Evolutionary conservation across 1,140 invertebrate genomes (phyloP).

Genomic region (Lepidostoma basale): DNA sequence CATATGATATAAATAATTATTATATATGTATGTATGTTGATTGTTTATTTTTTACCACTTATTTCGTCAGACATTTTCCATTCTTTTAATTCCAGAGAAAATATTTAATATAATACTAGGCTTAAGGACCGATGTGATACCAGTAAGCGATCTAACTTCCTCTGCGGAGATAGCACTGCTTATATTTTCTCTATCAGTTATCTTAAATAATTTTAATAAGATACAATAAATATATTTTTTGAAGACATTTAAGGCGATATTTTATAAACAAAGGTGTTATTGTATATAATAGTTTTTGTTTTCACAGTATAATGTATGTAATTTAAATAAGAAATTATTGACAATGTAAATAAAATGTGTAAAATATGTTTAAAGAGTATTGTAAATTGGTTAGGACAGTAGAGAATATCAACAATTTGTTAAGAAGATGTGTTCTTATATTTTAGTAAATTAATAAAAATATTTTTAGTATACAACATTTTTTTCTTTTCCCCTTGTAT

Average conservation of each 20-base stretch:
- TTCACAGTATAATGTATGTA: constrained; percentile 43
- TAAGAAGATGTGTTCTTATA: constrained; percentile 47
- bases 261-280: constrained; percentile 46
- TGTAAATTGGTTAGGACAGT: constrained; percentile 44
- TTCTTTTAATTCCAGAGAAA: constrained; percentile 39
- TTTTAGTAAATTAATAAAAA: constrained; percentile 48
- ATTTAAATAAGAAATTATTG: constrained; percentile 32
- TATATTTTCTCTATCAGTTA: constrained; percentile 20
- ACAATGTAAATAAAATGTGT: constrained; percentile 43
- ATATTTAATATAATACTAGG: constrained; percentile 27
- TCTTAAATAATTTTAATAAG: constrained; percentile 30
- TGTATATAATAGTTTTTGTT: constrained; percentile 45
- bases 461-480: constrained; percentile 44
- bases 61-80: constrained; percentile 43
- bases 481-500: too few species aligned
- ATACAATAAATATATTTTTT: constrained; percentile 40
- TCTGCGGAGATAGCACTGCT: neutral
- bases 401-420: constrained; percentile 45
- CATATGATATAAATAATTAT: neutral
- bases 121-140: constrained; percentile 45
- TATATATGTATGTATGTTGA: neutral
- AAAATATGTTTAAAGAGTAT: constrained; percentile 31
- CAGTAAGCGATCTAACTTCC: constrained; percentile 10
- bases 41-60: constrained; percentile 13
- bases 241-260: constrained; percentile 37